A percentile compares a stretch with the other conserved stretches of the same genome.
Evolutionary conservation across 2,113 vertebrate species (phyloP).

Genomic region (Phasianus colchicus): DNA sequence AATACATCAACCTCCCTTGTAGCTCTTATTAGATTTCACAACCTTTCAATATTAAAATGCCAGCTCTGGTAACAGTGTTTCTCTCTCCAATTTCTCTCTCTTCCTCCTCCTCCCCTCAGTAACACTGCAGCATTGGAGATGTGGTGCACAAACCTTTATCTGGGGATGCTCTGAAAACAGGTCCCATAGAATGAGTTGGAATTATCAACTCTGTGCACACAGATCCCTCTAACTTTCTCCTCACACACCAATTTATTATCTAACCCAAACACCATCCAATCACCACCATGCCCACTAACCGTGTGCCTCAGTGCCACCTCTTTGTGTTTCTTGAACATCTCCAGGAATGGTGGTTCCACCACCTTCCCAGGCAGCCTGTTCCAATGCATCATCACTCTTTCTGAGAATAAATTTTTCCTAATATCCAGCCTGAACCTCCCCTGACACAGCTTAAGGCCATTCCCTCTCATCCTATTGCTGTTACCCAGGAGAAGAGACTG

Average conservation of each 20-base stretch:
- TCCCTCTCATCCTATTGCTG: too few species aligned
- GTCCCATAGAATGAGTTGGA: neutral
- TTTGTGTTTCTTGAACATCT: too few species aligned
- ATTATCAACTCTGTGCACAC: neutral
- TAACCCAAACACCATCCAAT: too few species aligned
- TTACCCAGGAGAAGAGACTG: too few species aligned
- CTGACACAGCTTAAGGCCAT: too few species aligned
- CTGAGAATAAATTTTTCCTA: too few species aligned
- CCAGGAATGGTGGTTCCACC: too few species aligned
- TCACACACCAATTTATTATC: neutral
- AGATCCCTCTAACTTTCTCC: neutral
- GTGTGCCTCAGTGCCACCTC: too few species aligned
- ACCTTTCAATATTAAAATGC: conserved; percentile 84
- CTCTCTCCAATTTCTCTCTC: conserved; percentile 68
- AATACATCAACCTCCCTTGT: conserved; percentile 73
- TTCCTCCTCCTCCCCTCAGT: neutral
- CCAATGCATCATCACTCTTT: too few species aligned
- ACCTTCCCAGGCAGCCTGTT: too few species aligned
- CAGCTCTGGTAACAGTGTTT: conserved; percentile 65
- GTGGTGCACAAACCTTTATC: neutral
- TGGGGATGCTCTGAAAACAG: neutral
- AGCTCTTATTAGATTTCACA: conserved; percentile 84
- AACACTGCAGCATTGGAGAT: conserved; percentile 37
- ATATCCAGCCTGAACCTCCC: too few species aligned
- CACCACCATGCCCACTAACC: too few species aligned